Evolutionary conservation across 2,888 invertebrate species (phyloP), one percentile per base, ranked within the genome.

Genomic region (Aricia artaxerxes): DNA sequence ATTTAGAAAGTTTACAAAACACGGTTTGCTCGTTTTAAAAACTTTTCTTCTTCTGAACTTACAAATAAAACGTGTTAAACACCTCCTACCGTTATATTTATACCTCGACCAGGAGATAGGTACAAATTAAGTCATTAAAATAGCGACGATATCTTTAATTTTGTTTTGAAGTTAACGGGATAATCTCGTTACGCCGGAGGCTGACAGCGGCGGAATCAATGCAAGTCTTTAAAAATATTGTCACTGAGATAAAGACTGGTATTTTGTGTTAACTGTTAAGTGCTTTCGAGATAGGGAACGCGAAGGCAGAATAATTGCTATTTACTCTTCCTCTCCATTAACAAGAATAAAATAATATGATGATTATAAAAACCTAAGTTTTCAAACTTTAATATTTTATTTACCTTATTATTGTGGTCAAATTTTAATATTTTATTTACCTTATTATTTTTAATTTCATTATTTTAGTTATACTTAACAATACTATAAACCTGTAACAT

Each of bases 161-260:
- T 73, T 73, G 7, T 73, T 73, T 44, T 73, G 49, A 40, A 40
- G 73, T 7, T n/a, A 44, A 44, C 40, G 44, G 7, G 44, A 73
- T 73, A 73, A 73, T 73, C 73, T 73, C 16, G 35, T 44, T 24
- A n/a, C n/a, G 16, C 73, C 40, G 24, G 73, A 73, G 69, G 69
- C 69, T 38, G 69, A 69, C 69, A 13, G 69, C 69, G 69, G 69
- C 16, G 69, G 69, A 38, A 69, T 69, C 69, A 35, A 69, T 35
- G 38, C 13, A 35, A 35, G 69, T 69, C 69, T 69, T 69, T 69
- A 38, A 69, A 69, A 69, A 69, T 69, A 69, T 38, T 69, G 69
- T 69, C 69, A 38, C 69, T 16, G 6, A 11, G 69, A 69, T 69
- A 69, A 69, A 69, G 35, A 69, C 35, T 38, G 35, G 31, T 69